Percentiles rank a stretch among this genome's conserved stretches.
These are phyloP conservation scores for Lordiphosa mommai DNA, from an alignment of 1,140 invertebrate species.

Conservation along the genomic window DNA sequence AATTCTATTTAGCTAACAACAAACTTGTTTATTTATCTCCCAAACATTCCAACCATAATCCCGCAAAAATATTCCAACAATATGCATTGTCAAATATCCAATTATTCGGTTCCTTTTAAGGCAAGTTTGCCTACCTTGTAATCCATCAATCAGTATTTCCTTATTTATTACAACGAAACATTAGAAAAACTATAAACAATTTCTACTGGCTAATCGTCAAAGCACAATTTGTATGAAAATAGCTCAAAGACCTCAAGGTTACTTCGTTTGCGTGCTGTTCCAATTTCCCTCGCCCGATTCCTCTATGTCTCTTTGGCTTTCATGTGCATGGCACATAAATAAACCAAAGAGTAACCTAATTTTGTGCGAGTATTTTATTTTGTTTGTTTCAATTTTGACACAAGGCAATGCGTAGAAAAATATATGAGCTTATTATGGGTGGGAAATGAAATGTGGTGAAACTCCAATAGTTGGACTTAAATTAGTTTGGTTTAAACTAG, in stretches of 20 bases:
- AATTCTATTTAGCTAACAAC: constrained; percentile 23
- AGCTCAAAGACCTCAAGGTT: constrained; percentile 25
- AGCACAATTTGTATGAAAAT: constrained; percentile 6
- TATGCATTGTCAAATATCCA: too few species aligned
- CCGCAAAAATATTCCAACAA: too few species aligned
- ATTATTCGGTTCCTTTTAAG: too few species aligned
- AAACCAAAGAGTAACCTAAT: neutral
- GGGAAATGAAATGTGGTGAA: too few species aligned
- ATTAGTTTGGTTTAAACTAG: too few species aligned
- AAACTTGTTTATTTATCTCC: constrained; percentile 45
- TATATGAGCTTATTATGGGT: too few species aligned
- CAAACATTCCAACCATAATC: constrained; percentile 14
- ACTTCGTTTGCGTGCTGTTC: constrained; percentile 6
- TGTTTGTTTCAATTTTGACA: too few species aligned
- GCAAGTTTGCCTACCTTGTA: too few species aligned
- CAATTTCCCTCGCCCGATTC: constrained; percentile 1
- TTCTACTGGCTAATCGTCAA: constrained; percentile 25
- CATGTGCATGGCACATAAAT: constrained; percentile 1
- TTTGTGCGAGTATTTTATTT: neutral
- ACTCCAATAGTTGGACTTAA: too few species aligned
- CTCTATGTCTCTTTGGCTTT: neutral
- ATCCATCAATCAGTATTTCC: too few species aligned
- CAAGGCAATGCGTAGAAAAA: too few species aligned
- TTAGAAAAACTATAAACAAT: constrained; percentile 19
- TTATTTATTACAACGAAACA: too few species aligned